Conservation (phyloP, 2,888 invertebrate species). For the Drosophila mettleri region DNA sequence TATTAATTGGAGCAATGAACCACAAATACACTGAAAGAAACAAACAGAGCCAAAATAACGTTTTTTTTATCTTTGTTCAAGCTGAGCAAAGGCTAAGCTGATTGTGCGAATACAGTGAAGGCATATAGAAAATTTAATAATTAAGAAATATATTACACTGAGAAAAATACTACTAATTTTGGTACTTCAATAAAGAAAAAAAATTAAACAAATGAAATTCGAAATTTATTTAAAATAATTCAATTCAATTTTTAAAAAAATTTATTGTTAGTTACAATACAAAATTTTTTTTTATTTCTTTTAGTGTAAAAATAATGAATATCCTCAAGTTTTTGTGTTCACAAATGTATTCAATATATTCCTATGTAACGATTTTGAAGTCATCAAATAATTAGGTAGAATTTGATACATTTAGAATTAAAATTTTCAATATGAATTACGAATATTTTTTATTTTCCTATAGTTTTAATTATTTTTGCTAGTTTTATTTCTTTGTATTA, state of each 20-base stretch:
- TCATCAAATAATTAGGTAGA: no score
- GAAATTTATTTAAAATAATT: background rate
- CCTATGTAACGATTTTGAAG: no score
- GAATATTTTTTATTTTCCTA: background rate
- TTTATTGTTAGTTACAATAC: no score
- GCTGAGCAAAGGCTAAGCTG: background rate
- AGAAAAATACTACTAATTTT: background rate
- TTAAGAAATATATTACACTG: background rate
- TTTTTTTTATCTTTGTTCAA: background rate
- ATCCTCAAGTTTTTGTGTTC: no score
- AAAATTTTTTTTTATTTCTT: background rate
- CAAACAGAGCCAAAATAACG: background rate
- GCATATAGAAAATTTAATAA: background rate
- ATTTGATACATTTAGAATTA: no score
- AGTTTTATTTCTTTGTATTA: background rate
- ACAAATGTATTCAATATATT: no score
- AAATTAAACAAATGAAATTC: no score
- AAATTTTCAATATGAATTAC: no score
- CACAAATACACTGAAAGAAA: background rate
- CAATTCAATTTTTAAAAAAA: background rate
- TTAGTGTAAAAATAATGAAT: background rate
- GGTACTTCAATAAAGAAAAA: background rate
- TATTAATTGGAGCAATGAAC: no score
- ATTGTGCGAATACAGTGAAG: background rate
- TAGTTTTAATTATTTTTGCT: background rate